A percentile compares a stretch with the other conserved stretches of the same genome.
Evolutionary conservation across 2,113 vertebrate genomes (phyloP).

Genomic region (Notarius quadriscutis): DNA sequence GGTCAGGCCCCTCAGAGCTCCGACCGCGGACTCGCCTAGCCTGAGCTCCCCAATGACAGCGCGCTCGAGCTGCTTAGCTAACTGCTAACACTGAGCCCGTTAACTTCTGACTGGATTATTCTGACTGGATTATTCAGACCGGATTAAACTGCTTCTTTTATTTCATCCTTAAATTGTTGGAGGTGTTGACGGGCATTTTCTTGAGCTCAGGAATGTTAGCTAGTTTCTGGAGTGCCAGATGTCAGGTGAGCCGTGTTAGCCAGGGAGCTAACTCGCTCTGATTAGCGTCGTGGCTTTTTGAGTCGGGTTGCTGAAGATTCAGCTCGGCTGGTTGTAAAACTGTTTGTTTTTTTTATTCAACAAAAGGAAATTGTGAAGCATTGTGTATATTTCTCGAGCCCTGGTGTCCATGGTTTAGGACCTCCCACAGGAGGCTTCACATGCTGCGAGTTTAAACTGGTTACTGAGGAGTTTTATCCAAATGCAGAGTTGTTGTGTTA

Average conservation of each 20-base stretch:
- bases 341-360: neutral
- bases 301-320: neutral
- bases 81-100: neutral
- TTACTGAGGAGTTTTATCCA: neutral
- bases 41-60: conserved; percentile 69
- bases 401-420: neutral
- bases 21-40: conserved; percentile 65
- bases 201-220: neutral
- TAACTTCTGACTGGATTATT: neutral
- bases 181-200: too few relatives aligned
- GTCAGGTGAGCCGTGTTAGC: conserved; percentile 8
- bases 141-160: neutral
- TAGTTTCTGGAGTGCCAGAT: neutral
- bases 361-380: neutral
- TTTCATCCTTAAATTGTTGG: fast-evolving
- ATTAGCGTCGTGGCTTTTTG: neutral
- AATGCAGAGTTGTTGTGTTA: neutral
- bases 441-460: neutral
- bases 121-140: neutral
- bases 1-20: conserved; percentile 51
- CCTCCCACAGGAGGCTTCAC: neutral
- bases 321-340: neutral
- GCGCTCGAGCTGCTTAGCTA: conserved; percentile 51
- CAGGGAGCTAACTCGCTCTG: neutral
- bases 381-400: neutral